Percentiles rank a stretch among this genome's conserved stretches.
phyloP scores from a whole-genome alignment of 1,140 invertebrate genomes.

The Halyomorpha halys region DNA sequence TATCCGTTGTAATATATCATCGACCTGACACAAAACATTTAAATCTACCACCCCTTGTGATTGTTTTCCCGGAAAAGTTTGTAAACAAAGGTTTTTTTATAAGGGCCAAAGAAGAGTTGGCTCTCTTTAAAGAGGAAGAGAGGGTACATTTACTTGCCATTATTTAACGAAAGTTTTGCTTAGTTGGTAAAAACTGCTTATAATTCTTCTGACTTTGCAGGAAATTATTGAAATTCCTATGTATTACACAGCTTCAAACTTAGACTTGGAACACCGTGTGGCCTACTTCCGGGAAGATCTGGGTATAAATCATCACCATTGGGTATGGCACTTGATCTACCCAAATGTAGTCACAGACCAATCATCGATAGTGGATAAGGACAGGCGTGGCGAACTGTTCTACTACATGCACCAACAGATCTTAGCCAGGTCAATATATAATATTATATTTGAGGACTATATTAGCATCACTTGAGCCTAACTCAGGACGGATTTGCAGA shows the following conservation, averaged over 20 bases:
- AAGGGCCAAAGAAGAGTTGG: constrained; percentile 14
- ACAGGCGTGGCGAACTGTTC: constrained; percentile 59
- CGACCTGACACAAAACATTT: constrained; percentile 31
- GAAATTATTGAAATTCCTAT: constrained; percentile 25
- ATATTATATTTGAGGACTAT: too few relatives aligned
- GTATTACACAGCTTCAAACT: constrained; percentile 32
- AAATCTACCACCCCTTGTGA: constrained; percentile 33
- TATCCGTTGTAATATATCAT: constrained; percentile 37
- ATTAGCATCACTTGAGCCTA: neutral
- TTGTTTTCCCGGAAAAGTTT: constrained; percentile 34
- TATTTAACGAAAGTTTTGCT: too few relatives aligned
- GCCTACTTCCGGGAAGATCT: constrained; percentile 39
- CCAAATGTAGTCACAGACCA: constrained; percentile 44
- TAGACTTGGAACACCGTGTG: constrained; percentile 35
- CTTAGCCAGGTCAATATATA: constrained; percentile 36
- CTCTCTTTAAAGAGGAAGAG: constrained; percentile 33
- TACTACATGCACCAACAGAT: constrained; percentile 65
- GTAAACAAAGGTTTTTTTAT: constrained; percentile 24
- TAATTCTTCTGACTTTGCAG: neutral
- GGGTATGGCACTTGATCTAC: constrained; percentile 64
- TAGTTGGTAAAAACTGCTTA: neutral
- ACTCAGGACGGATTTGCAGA: constrained; percentile 33
- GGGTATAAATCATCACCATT: constrained; percentile 48
- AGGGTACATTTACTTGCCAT: neutral
- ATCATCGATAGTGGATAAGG: constrained; percentile 43